Evolutionary conservation across 2,888 invertebrate species (phyloP).

Genomic region (Drosophila lacicola): DNA sequence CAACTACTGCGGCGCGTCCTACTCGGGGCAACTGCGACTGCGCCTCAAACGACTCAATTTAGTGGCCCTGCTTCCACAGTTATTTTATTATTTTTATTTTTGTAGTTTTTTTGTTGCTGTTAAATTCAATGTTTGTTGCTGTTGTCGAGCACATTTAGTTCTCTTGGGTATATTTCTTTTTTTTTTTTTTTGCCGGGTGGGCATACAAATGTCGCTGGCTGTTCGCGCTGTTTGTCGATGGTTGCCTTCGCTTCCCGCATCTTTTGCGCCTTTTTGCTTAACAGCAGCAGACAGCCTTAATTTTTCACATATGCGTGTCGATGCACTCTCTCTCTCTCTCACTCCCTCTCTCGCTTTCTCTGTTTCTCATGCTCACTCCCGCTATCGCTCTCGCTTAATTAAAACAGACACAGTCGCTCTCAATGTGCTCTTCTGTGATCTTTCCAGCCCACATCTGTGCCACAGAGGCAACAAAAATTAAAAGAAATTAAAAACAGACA

Average conservation of each 20-base stretch:
- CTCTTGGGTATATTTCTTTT: slow-evolving; percentile 23
- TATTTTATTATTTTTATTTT: slow-evolving; percentile 26
- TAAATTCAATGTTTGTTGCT: slow-evolving; percentile 48
- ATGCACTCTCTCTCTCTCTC: slow-evolving; percentile 32
- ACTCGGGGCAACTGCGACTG: slow-evolving; percentile 60
- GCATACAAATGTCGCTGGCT: slow-evolving; percentile 23
- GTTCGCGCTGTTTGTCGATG: slow-evolving; percentile 43
- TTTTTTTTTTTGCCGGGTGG: slow-evolving; percentile 32
- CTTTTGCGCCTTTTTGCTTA: slow-evolving; percentile 73
- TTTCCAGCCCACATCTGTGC: slow-evolving; percentile 71
- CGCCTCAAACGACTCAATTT: slow-evolving; percentile 71
- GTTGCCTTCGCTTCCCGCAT: slow-evolving; percentile 70
- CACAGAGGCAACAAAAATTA: slow-evolving; percentile 64
- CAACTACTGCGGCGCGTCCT: slow-evolving; percentile 54
- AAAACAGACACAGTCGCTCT: slow-evolving; percentile 75
- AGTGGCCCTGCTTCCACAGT: slow-evolving; percentile 62
- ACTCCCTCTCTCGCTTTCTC: slow-evolving; percentile 16
- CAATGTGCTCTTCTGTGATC: slow-evolving; percentile 56
- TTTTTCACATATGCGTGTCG: slow-evolving; percentile 76
- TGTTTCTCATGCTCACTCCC: slow-evolving; percentile 24
- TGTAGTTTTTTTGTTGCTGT: slow-evolving; percentile 44
- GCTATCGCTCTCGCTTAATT: slow-evolving; percentile 65
- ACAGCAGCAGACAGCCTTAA: slow-evolving; percentile 59
- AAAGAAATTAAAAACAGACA: slow-evolving; percentile 72
- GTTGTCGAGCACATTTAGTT: slow-evolving; percentile 17